Percentiles rank a stretch among this genome's conserved stretches.
Evolutionary conservation across 2,888 invertebrate genomes (phyloP).

Genomic region (Noctua pronuba): DNA sequence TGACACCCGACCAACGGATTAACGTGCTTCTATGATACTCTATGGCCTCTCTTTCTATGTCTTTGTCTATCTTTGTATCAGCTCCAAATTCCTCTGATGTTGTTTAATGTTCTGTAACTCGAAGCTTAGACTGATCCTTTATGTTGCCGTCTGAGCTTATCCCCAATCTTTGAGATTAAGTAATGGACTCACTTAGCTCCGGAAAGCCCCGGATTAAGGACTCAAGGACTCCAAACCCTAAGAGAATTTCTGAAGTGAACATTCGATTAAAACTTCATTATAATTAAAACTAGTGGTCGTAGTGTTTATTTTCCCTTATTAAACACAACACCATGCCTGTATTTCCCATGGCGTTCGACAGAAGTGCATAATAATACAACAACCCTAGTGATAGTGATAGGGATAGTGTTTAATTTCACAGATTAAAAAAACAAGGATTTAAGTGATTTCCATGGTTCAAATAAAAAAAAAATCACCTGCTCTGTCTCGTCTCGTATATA

Average conservation of each 20-base stretch:
- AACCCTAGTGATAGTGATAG: no score
- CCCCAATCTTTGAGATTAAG: conserved; percentile 6
- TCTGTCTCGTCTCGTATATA: neutral
- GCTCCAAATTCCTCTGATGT: neutral
- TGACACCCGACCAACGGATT: no score
- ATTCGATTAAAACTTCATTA: neutral
- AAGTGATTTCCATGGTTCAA: neutral
- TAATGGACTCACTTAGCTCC: conserved; percentile 1
- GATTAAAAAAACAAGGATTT: neutral
- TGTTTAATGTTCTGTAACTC: conserved; percentile 9
- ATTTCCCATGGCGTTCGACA: neutral
- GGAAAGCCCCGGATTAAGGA: neutral
- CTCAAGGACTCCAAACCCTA: neutral
- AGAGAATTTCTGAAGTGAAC: neutral
- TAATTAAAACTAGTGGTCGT: neutral
- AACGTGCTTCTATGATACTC: no score
- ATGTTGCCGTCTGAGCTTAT: conserved; percentile 3
- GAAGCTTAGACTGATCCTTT: conserved; percentile 8
- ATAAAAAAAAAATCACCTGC: neutral
- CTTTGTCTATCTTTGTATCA: neutral
- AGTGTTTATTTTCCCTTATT: neutral
- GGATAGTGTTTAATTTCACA: neutral
- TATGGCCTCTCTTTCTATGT: neutral
- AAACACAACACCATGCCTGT: neutral
- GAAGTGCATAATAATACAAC: neutral